Conservation (phyloP, 1,140 invertebrate genomes). For the Drosophila nigromelanica region DNA sequence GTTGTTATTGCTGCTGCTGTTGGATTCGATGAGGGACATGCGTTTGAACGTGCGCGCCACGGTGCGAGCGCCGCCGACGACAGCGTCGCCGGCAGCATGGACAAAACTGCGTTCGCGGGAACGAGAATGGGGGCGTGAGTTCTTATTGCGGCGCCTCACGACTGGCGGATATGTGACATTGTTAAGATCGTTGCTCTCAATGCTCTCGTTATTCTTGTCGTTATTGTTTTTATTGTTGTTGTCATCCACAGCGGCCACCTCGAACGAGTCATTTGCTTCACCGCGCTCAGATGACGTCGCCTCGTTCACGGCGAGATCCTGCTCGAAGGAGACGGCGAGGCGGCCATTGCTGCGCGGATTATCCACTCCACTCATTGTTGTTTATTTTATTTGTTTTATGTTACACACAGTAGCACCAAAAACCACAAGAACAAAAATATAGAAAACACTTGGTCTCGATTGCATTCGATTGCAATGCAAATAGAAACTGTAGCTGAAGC, state of each 20-base stretch:
- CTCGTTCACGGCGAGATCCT: slow-evolving; percentile 23
- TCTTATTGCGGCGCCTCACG: slow-evolving; percentile 34
- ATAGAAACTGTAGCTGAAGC: not conserved
- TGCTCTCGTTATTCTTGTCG: slow-evolving; percentile 5
- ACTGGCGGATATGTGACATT: slow-evolving; percentile 26
- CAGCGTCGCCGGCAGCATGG: slow-evolving; percentile 36
- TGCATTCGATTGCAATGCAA: slow-evolving; percentile 7
- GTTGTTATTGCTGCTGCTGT: slow-evolving; percentile 16
- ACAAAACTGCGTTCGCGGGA: slow-evolving; percentile 47
- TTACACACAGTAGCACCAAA: not conserved
- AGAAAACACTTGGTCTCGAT: not conserved
- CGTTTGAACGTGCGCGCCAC: slow-evolving; percentile 48
- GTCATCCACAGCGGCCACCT: slow-evolving; percentile 4
- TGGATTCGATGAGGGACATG: slow-evolving; percentile 48
- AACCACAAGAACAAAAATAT: not conserved
- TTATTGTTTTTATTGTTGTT: slow-evolving; percentile 21
- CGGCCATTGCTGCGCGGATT: slow-evolving; percentile 4
- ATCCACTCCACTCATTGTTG: slow-evolving; percentile 15
- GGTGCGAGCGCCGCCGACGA: slow-evolving; percentile 43
- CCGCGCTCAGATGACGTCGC: not conserved
- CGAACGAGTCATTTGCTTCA: slow-evolving; percentile 1
- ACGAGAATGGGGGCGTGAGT: slow-evolving; percentile 7
- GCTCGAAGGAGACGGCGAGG: slow-evolving; percentile 36
- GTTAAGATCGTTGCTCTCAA: slow-evolving; percentile 1
- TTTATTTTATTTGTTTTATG: not conserved